These are phyloP conservation scores for Luperina nickerlii DNA, from an alignment of 2,888 invertebrate genomes.

Conservation along the genomic window DNA sequence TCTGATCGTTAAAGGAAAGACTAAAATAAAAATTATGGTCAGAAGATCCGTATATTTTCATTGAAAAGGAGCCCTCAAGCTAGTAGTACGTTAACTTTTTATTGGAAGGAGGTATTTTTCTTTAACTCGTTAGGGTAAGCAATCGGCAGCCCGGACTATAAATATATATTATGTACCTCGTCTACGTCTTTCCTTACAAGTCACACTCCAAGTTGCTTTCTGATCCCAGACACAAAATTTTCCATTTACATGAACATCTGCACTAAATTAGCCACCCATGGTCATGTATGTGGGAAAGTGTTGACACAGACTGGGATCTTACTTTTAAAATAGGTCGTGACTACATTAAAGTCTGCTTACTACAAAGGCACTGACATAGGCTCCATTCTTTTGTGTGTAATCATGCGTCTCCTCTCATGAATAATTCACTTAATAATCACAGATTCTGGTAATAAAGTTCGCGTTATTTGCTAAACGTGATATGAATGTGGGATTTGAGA, in stretches of 20 bases:
- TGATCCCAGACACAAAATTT: slow-evolving; percentile 35
- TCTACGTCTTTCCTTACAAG: background rate
- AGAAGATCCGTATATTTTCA: background rate
- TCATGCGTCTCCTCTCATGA: slow-evolving; percentile 58
- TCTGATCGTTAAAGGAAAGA: background rate
- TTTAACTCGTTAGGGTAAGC: background rate
- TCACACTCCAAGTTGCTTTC: background rate
- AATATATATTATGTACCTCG: background rate
- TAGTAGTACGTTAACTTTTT: background rate
- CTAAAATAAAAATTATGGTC: background rate
- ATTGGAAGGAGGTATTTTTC: background rate
- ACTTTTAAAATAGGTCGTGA: slow-evolving; percentile 63
- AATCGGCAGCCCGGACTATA: background rate
- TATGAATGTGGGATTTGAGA: slow-evolving; percentile 52
- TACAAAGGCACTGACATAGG: slow-evolving; percentile 49
- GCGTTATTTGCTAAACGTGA: slow-evolving; percentile 63
- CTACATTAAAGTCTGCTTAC: slow-evolving; percentile 48
- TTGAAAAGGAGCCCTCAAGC: background rate
- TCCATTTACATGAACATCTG: slow-evolving; percentile 15
- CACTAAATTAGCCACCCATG: slow-evolving; percentile 38
- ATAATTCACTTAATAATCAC: slow-evolving; percentile 65
- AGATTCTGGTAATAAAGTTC: slow-evolving; percentile 59
- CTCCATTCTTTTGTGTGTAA: slow-evolving; percentile 64
- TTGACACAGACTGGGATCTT: slow-evolving; percentile 44
- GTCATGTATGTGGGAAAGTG: slow-evolving; percentile 53